phyloP scores from a whole-genome alignment of 2,797 vertebrate genomes.

The Rhabdophis nuchalis region DNA sequence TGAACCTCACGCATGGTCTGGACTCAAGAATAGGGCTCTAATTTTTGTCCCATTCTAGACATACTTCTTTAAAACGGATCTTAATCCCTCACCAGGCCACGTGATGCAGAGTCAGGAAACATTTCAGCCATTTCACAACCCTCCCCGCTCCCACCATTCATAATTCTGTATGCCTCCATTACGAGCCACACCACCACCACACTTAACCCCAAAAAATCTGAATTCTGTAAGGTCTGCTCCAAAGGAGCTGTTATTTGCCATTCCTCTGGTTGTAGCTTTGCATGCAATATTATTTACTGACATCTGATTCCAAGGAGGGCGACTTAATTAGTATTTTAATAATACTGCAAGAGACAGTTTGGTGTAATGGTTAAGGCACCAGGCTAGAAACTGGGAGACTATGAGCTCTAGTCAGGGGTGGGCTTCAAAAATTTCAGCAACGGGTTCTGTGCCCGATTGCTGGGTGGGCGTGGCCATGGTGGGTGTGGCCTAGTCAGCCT shows the following conservation, averaged over 20 bases:
- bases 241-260: background rate
- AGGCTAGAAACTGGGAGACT: no score
- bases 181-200: background rate
- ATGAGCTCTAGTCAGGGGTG: no score
- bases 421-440: no score
- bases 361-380: no score
- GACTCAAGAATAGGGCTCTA: background rate
- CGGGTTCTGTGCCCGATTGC: no score
- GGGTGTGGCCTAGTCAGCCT: no score
- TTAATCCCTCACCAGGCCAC: background rate
- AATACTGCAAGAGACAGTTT: no score
- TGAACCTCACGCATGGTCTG: background rate
- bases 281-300: background rate
- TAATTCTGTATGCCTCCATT: background rate
- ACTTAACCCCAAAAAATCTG: background rate
- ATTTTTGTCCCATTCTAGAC: background rate
- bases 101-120: background rate
- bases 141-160: background rate
- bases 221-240: background rate
- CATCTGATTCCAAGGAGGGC: background rate
- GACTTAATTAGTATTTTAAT: background rate
- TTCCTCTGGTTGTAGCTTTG: background rate
- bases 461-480: no score
- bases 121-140: background rate
- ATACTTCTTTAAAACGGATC: background rate